Evolutionary conservation across 92 coral and sea anemone genomes (phyloP), one percentile per base, ranked within the genome.

Genomic region (Umimayanthus kanabou): DNA sequence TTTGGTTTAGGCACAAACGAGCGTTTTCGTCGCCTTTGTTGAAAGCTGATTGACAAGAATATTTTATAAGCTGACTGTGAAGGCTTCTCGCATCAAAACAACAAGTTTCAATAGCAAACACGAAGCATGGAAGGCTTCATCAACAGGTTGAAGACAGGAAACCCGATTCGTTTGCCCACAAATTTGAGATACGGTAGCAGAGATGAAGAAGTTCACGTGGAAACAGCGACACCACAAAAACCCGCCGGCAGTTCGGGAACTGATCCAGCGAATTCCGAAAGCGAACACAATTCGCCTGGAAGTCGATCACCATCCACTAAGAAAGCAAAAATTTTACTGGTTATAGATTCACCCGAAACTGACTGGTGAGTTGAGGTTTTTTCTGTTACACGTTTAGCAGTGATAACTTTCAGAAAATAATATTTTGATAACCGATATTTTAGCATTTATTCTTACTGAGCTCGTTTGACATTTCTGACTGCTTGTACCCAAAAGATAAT

Each of bases 321-420:
- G 79, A 95, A 96, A 72, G 85, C 90, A 77, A 97, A 97, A 87
- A 94, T 92, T 18, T 93, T 97, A 28, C 94, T 97, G 9, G 96
- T 97, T 6, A 92, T 97, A 37, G 99, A 97, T 85, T 91, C 99
- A 6, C 94, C 93, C 4, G 99, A 97, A 28, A 95, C 95, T 3
- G 96, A 97, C 87, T 97, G 99, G 99, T 97, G 85, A 92, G 98
- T 50, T 70, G 25, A 20, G 1, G 16, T 25, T 70, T 83, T 45
- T 16, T 69, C 25, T 20, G 45, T 15, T 39, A 7, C 9, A 42
- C 25, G 15, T 14, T 3, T 15, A 26, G 45, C 58, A 70, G 10
- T 70, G 26, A 26, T 83, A 43, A 13, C 40, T 16, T n/a, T 22
- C n/a, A 47, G 77, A 45, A 25, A 40, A 23, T 13, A 37, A 79